A percentile compares a stretch with the other conserved stretches of the same genome.
Conservation (phyloP, 2,797 vertebrate species). For the Coregonus sp. region DNA sequence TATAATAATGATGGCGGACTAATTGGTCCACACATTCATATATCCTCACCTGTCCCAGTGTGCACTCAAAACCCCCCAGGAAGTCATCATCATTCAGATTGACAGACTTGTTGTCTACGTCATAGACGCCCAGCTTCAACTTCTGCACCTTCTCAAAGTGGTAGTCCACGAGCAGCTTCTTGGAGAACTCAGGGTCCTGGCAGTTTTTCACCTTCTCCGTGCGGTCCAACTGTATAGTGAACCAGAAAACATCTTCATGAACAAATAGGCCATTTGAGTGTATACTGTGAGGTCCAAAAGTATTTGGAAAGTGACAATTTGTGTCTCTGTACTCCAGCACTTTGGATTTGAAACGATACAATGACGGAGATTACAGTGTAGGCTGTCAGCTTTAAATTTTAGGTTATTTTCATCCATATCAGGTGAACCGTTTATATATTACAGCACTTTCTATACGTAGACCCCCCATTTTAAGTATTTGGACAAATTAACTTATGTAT, state of each 20-base stretch:
- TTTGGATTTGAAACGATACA: too few relatives aligned
- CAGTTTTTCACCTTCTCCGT: conserved; percentile 85
- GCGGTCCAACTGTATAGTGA: conserved; percentile 76
- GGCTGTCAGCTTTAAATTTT: too few relatives aligned
- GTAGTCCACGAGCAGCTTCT: conserved; percentile 84
- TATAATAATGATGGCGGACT: not conserved
- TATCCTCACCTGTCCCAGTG: conserved; percentile 84
- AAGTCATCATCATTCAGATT: conserved; percentile 88
- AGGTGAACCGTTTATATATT: too few relatives aligned
- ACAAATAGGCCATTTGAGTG: not conserved
- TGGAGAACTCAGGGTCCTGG: conserved; percentile 85
- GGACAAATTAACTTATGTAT: too few relatives aligned
- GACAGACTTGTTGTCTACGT: conserved; percentile 87
- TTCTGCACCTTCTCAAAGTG: conserved; percentile 92
- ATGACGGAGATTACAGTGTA: too few relatives aligned
- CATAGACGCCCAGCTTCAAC: conserved; percentile 85
- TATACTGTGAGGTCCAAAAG: too few relatives aligned
- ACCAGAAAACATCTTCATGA: not conserved
- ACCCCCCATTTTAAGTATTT: too few relatives aligned
- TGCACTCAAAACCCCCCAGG: conserved; percentile 87
- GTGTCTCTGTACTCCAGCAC: too few relatives aligned
- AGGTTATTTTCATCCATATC: too few relatives aligned
- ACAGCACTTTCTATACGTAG: too few relatives aligned
- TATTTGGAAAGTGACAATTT: too few relatives aligned
- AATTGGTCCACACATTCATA: not conserved